Base-by-base conservation (phyloP, 2,797 vertebrate species). In the Xiphorhynchus erythropygius region DNA sequence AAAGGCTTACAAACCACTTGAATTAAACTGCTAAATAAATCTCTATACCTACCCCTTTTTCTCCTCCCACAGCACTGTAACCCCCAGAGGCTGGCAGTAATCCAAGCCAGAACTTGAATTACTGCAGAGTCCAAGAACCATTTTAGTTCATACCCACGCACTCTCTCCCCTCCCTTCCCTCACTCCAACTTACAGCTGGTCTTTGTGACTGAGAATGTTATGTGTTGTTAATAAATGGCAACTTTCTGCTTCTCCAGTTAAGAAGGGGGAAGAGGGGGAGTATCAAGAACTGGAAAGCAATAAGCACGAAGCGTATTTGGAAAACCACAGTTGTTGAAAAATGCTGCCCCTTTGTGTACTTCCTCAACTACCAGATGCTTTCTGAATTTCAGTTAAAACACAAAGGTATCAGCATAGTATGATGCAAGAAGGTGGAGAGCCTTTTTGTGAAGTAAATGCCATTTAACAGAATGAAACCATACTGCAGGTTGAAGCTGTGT, bases 11-110 rank as follows among this genome's bases (percentile, higher is more conserved):
- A 90, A 87, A 68, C 84, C 50, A 81, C 77, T 69, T 68, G 56
- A 93, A 94, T 78, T 84, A 90, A 49, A 92, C 74, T 49, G 79
- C 84, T 89, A 88, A 94, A 95, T 73, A 94, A 87, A 89, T 64
- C 82, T 37, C 50, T 33, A 44, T 39, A 82, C 59, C 79, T 47
- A 75, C 44, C 42, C 46, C 16, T 57, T 64, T 64, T 63, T 63
- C 63, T 84, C 67, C 84, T 84, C 68, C 62, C 62, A 37, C 13
- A 53, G 89, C 59, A 79, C 60, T 86, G 41, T 70, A 94, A 69
- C 37, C 71, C 55, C 53, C 62, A 91, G 83, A 6, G 24, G n/a
- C 81, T 97, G 90, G 75, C 93, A 80, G 47, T 15, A 75, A 94
- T 77, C 85, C 95, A 95, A 87, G 63, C 12, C 39, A 90, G 42